Conservation (phyloP, 2,888 invertebrate species). For the Cephus pulcher region DNA sequence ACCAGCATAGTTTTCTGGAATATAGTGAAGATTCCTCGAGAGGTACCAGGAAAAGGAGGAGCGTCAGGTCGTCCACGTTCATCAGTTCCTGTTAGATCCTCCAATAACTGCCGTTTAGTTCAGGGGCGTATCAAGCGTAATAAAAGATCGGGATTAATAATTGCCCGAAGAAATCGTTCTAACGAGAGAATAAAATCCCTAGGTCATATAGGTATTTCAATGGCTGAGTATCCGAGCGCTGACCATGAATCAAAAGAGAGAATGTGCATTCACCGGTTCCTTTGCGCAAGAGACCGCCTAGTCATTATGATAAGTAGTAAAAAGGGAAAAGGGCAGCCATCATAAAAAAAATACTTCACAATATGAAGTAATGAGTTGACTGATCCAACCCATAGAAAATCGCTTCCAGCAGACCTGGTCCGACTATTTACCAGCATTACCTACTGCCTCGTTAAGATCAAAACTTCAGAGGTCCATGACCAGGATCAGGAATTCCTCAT, state of each 20-base stretch:
- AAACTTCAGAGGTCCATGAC: too few species aligned
- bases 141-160: conserved; percentile 5
- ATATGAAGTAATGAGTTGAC: conserved; percentile 46
- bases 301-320: conserved; percentile 1
- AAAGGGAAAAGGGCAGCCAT: conserved; percentile 31
- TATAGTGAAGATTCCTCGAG: neutral
- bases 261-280: conserved; percentile 38
- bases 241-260: conserved; percentile 11
- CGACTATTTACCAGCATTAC: neutral
- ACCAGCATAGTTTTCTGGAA: neutral
- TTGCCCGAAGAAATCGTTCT: neutral
- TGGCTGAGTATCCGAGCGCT: neutral
- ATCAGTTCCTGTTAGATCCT: neutral
- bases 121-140: neutral
- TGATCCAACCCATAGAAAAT: conserved; percentile 31
- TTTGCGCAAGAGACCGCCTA: conserved; percentile 22
- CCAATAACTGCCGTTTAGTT: neutral
- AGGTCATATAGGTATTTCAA: neutral
- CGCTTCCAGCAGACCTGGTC: neutral
- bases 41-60: neutral
- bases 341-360: conserved; percentile 35
- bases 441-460: too few species aligned
- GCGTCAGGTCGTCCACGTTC: neutral
- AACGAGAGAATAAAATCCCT: neutral
- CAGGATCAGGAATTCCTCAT: too few species aligned